Evolutionary conservation across 2,113 vertebrate species (phyloP), one percentile per base, ranked within the genome.

Genomic region (Panthera uncia): DNA sequence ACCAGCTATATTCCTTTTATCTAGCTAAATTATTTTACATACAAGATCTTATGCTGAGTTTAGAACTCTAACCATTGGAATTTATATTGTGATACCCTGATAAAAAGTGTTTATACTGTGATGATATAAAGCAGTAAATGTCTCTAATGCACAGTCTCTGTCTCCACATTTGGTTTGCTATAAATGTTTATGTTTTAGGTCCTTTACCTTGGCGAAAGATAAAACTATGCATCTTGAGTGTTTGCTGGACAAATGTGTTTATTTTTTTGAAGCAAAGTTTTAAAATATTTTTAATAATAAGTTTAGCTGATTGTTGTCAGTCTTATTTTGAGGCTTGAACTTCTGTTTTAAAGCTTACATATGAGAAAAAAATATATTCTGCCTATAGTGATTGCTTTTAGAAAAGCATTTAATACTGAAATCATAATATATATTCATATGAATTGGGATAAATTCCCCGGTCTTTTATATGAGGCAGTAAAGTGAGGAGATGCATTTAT

Each of bases 231-330:
- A 96, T 95, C 36, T 57, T 96, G 95, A 97, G 93, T 97, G 89
- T 97, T 97, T 98, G 86, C 88, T 98, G 91, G 96, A 97, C 78
- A 92, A 94, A 85, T 93, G 89, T 97, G 96, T 97, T 98, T 98
- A 73, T 90, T 98, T 98, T 98, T 98, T 68, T 91, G 18, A 97
- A 94, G 86, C 38, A 94, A 82, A 92, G 63, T 97, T 98, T 97
- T 97, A 66, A 96, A 98, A 95, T 97, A 95, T 92, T 96, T 97
- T 91, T 96, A 93, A 95, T 96, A 65, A 18, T 95, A 86, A 45
- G 25, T 88, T 96, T 98, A 97, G 82, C 76, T 97, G 73, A 89
- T 95, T 97, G 80, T 36, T 97, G 63, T 96, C 89, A 86, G 92
- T 98, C 84, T 98, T 97, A 95, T 97, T 98, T 97, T 66, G 38